phyloP scores from a whole-genome alignment of 2,888 invertebrate species.

The Synanthedon andrenaeformis region DNA sequence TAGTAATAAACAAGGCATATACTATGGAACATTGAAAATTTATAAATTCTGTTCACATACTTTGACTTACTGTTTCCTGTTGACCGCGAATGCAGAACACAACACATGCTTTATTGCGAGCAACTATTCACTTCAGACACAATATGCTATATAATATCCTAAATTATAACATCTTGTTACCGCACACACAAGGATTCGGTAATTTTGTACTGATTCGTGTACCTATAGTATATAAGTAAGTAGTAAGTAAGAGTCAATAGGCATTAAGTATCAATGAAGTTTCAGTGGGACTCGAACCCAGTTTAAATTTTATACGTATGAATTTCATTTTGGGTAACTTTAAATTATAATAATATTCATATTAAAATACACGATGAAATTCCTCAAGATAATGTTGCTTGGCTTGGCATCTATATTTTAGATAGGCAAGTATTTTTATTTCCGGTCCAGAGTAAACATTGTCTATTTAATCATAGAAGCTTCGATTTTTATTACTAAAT shows the following conservation, averaged over 20 bases:
- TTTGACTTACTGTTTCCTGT: conserved; percentile 84
- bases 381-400: background rate
- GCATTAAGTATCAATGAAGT: background rate
- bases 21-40: conserved; percentile 38
- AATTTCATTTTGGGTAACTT: no score
- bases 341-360: no score
- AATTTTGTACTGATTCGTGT: conserved; percentile 9
- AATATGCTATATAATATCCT: conserved; percentile 19
- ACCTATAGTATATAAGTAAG: background rate
- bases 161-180: conserved; percentile 19
- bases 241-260: background rate
- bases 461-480: no score
- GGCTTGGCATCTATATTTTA: background rate
- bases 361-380: background rate
- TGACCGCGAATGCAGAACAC: conserved; percentile 70
- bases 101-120: conserved; percentile 66
- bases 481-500: no score
- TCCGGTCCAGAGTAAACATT: no score
- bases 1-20: conserved; percentile 34
- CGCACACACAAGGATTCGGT: conserved; percentile 54
- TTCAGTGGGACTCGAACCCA: no score
- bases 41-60: conserved; percentile 51
- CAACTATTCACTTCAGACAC: conserved; percentile 37
- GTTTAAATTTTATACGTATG: no score
- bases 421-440: no score